Evolutionary conservation across 2,113 vertebrate genomes (phyloP), one percentile per base, ranked within the genome.

Genomic region (Rhinoptilus africanus): DNA sequence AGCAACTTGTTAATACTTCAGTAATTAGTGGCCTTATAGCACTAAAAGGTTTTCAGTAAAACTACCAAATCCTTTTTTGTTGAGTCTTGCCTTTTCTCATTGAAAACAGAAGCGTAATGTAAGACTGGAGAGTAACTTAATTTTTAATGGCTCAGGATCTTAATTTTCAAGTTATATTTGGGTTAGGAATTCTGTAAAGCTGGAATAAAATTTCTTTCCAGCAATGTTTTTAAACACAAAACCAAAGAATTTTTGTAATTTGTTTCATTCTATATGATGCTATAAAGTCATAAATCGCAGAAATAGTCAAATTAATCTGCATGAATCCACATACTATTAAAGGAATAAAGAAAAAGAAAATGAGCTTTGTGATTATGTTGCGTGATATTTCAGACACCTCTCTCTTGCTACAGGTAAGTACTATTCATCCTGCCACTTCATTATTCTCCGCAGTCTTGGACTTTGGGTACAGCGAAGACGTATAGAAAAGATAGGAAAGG

Each of bases 381-480:
- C 23, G 7, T 34, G 28, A 8, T 68, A 47, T 51, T 82, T 73
- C 67, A 73, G 43, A 8, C 1, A 0, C 10, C 39, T 75, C 14
- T 66, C 47, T 94, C 80, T 82, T 43, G 51, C 62, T 60, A 12
- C 50, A 85, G 23, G 28, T 63, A 22, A 63, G 20, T 10, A 24
- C 19, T 18, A 17, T 6, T 72, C 14, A 27, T 62, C 76, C 59
- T 86, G 24, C 12, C 18, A 12, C 37, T 57, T 69, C 6, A 5
- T 14, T 51, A 0, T 14, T 89, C n/a, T 43, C 28, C 10, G 1
- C 10, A 34, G 1, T 50, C 62, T 47, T 51, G 30, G 43, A 16
- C 19, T 73, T 68, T 82, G 41, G 54, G 21, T 21, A 53, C 8
- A 23, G 4, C 6, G 5, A 6, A 48, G 16, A 13, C 0, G 0